Evolutionary conservation across 2,113 vertebrate species (phyloP).

Genomic region (Atrichornis clamosus): DNA sequence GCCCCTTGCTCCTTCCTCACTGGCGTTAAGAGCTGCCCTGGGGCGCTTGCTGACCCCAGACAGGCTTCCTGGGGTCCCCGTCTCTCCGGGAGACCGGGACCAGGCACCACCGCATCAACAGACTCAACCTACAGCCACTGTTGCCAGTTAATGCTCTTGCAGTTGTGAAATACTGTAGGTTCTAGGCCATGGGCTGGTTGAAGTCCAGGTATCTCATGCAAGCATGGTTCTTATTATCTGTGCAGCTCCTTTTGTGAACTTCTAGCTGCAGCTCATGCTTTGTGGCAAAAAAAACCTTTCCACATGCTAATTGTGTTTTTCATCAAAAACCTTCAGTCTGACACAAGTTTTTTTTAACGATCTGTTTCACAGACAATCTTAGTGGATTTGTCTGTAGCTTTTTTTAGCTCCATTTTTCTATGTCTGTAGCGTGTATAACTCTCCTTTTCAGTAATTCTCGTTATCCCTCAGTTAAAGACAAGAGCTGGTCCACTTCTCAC

Average conservation of each 20-base stretch:
- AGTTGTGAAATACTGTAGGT: neutral
- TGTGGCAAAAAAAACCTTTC: neutral
- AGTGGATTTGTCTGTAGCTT: neutral
- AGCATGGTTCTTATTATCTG: neutral
- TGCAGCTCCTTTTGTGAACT: neutral
- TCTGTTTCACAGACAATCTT: neutral
- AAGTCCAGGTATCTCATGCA: neutral
- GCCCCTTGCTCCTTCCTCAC: neutral
- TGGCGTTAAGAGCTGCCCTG: rapidly evolving
- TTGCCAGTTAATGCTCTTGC: neutral
- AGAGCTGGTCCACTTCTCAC: neutral
- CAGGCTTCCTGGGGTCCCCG: rapidly evolving
- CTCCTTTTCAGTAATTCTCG: neutral
- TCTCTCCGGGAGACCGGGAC: neutral
- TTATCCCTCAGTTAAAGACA: neutral
- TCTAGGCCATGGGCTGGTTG: neutral
- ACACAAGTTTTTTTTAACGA: neutral
- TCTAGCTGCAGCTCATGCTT: neutral
- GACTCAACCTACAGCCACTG: neutral
- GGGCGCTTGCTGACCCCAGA: neutral
- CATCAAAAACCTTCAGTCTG: neutral
- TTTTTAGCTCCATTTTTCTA: neutral
- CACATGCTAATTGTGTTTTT: neutral
- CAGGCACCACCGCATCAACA: neutral
- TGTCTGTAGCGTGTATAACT: neutral